phyloP scores from a whole-genome alignment of 2,888 invertebrate genomes.

The Eubasilissa splendida region DNA sequence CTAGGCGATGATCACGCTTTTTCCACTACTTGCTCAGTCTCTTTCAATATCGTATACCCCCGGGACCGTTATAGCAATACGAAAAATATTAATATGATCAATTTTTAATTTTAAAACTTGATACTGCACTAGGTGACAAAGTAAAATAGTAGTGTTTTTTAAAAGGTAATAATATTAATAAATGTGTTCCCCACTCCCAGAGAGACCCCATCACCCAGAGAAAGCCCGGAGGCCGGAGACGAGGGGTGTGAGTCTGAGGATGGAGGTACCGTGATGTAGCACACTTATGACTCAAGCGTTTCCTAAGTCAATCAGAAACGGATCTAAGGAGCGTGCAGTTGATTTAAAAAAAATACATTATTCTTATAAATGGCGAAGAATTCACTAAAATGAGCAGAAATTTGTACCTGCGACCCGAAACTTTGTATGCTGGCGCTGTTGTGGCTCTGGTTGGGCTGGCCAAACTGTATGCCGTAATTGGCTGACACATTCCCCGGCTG shows the following conservation, averaged over 20 bases:
- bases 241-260: conserved; percentile 4
- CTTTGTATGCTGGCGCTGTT: conserved; percentile 70
- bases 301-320: conserved; percentile 68
- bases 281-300: conserved; percentile 75
- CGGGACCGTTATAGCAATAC: no score
- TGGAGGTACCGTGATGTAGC: conserved; percentile 70
- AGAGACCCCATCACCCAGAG: neutral
- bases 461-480: conserved; percentile 69
- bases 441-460: conserved; percentile 66
- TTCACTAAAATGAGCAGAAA: neutral
- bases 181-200: conserved; percentile 41
- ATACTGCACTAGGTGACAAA: no score
- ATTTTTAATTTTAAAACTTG: no score
- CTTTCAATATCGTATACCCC: no score
- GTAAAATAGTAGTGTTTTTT: no score
- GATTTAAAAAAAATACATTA: no score
- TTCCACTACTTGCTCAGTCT: no score
- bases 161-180: neutral
- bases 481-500: conserved; percentile 65
- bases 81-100: no score
- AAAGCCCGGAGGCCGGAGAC: conserved; percentile 10
- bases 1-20: no score
- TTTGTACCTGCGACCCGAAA: conserved; percentile 60
- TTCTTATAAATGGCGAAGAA: neutral
- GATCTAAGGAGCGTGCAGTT: conserved; percentile 65